A percentile compares a stretch with the other conserved stretches of the same genome.
These are phyloP conservation scores for Idaea biselata DNA, from an alignment of 2,888 invertebrate species.

Conservation along the genomic window DNA sequence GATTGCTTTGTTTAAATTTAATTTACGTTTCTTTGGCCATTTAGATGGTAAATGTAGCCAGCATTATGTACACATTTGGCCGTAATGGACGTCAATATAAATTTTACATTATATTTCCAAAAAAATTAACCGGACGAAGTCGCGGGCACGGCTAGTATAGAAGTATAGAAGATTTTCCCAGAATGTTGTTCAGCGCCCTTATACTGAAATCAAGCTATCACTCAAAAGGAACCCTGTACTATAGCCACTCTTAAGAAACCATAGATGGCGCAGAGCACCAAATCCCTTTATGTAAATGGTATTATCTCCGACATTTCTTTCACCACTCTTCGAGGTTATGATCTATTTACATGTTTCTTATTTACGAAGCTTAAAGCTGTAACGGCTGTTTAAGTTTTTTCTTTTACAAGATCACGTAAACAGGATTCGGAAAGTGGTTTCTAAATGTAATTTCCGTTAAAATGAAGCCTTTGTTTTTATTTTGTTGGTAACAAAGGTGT, in stretches of 20 bases:
- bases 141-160: no score
- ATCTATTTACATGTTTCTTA: slow-evolving; percentile 24
- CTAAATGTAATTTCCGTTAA: neutral
- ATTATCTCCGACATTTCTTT: slow-evolving; percentile 33
- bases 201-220: no score
- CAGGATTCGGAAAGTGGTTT: slow-evolving; percentile 1
- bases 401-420: neutral
- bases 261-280: slow-evolving; percentile 36
- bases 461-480: slow-evolving; percentile 1
- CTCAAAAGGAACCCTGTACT: no score
- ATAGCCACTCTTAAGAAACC: slow-evolving; percentile 28
- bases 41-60: no score
- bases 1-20: no score
- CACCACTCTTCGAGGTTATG: slow-evolving; percentile 19
- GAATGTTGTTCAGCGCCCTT: no score
- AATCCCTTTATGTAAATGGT: slow-evolving; percentile 52
- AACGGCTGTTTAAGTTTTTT: slow-evolving; percentile 18
- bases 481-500: slow-evolving; percentile 3
- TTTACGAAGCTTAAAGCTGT: slow-evolving; percentile 23
- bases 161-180: no score
- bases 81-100: no score
- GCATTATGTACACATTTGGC: no score
- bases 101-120: no score
- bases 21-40: no score
- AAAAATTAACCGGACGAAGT: no score